Evolutionary conservation across 2,888 invertebrate species (phyloP).

Genomic region (Nephrocerus scutellatus): DNA sequence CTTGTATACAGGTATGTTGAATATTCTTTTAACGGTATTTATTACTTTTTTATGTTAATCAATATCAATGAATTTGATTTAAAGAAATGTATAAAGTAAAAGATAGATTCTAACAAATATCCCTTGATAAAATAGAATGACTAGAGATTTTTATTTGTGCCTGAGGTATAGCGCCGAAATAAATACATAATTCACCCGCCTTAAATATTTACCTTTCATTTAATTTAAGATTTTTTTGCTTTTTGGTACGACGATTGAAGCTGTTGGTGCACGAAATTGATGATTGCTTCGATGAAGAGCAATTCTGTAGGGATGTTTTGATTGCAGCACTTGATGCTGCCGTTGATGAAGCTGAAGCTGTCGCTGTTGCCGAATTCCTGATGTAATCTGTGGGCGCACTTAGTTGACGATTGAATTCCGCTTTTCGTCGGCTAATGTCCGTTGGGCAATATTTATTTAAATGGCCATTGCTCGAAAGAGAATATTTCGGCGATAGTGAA

Average conservation of each 20-base stretch:
- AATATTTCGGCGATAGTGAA: conserved; percentile 39
- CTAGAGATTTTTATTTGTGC: too few species aligned
- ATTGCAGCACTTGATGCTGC: conserved; percentile 22
- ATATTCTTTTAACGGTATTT: too few species aligned
- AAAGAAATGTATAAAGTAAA: conserved; percentile 2
- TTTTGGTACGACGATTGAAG: conserved; percentile 44
- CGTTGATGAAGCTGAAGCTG: conserved; percentile 23
- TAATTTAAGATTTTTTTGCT: conserved; percentile 43
- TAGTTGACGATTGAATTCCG: conserved; percentile 47
- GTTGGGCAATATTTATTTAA: conserved; percentile 44
- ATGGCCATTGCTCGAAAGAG: conserved; percentile 44
- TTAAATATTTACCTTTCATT: conserved; percentile 46
- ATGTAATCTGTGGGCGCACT: conserved; percentile 46
- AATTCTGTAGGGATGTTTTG: conserved; percentile 34
- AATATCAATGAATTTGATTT: not conserved
- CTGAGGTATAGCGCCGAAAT: too few species aligned
- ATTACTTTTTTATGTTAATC: too few species aligned
- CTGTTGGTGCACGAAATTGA: conserved; percentile 46
- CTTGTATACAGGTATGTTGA: too few species aligned
- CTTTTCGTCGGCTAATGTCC: conserved; percentile 43
- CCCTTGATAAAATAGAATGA: too few species aligned
- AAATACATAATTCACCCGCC: too few species aligned
- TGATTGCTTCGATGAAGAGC: conserved; percentile 42
- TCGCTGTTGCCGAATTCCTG: conserved; percentile 20
- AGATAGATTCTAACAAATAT: not conserved